Percentiles rank a stretch among this genome's conserved stretches.
phyloP scores from a whole-genome alignment of 2,797 vertebrate genomes.

The Myotis myotis region DNA sequence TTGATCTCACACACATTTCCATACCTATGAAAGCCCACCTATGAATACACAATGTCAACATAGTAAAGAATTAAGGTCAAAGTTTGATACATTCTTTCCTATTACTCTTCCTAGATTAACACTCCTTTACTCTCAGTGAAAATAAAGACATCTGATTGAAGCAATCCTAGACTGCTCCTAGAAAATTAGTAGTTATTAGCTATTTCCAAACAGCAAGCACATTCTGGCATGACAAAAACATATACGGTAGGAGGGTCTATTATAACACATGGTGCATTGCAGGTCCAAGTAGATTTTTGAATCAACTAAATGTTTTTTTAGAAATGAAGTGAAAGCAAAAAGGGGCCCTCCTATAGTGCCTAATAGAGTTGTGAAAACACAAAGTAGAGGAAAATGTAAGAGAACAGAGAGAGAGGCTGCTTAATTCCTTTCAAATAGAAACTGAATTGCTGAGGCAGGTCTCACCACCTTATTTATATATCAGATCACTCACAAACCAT shows the following conservation, averaged over 20 bases:
- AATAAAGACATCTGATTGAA: neutral
- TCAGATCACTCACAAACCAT: constrained; percentile 55
- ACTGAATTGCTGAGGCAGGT: constrained; percentile 55
- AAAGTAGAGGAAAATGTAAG: constrained; percentile 28
- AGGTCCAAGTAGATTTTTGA: constrained; percentile 41
- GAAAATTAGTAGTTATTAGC: constrained; percentile 45
- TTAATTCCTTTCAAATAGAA: constrained; percentile 65
- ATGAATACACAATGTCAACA: neutral
- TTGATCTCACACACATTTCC: constrained; percentile 8
- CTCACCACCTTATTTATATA: constrained; percentile 57
- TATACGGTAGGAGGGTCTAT: neutral
- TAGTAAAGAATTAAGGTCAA: neutral
- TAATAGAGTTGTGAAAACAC: constrained; percentile 41
- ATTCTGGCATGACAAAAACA: neutral
- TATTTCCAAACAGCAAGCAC: neutral
- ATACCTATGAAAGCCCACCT: neutral
- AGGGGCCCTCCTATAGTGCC: neutral
- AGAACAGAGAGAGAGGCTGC: constrained; percentile 24
- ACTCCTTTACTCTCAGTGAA: neutral
- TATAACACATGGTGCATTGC: neutral
- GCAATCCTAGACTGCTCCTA: neutral
- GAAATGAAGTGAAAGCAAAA: constrained; percentile 43
- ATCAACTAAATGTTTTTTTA: constrained; percentile 28
- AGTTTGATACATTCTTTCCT: neutral
- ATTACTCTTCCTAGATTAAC: neutral